Evolutionary conservation across 1,140 invertebrate genomes (phyloP).

Genomic region (Psix sp.): DNA sequence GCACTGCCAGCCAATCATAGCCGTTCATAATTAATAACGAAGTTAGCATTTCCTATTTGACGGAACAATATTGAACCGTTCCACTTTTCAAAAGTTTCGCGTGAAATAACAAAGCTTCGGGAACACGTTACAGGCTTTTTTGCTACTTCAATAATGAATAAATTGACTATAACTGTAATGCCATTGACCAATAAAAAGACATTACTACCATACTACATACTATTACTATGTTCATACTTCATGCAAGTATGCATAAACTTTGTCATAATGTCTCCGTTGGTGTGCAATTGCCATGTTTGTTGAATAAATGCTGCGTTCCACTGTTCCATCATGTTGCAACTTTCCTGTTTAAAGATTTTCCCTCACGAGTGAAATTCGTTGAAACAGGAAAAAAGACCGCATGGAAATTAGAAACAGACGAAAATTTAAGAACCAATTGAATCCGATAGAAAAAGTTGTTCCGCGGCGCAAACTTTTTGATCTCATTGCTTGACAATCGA

Average conservation of each 20-base stretch:
- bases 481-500: no score
- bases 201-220: constrained; percentile 1
- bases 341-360: no score
- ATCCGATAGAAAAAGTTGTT: no score
- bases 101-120: constrained; percentile 24
- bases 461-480: no score
- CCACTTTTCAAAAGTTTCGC: constrained; percentile 39
- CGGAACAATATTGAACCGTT: constrained; percentile 25
- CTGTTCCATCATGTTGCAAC: no score
- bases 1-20: constrained; percentile 24
- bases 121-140: constrained; percentile 13
- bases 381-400: no score
- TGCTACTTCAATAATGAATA: constrained; percentile 27
- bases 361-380: no score
- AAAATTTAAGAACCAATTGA: no score
- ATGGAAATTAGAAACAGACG: no score
- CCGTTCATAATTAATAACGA: constrained; percentile 42
- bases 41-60: constrained; percentile 39
- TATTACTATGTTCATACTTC: no score
- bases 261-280: constrained; percentile 16
- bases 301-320: no score
- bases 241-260: constrained; percentile 18
- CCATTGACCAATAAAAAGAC: constrained; percentile 44
- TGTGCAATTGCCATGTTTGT: not conserved
- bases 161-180: constrained; percentile 31